Evolutionary conservation across 2,888 invertebrate genomes (phyloP), one percentile per base, ranked within the genome.

Genomic region (Oasisia sp.): DNA sequence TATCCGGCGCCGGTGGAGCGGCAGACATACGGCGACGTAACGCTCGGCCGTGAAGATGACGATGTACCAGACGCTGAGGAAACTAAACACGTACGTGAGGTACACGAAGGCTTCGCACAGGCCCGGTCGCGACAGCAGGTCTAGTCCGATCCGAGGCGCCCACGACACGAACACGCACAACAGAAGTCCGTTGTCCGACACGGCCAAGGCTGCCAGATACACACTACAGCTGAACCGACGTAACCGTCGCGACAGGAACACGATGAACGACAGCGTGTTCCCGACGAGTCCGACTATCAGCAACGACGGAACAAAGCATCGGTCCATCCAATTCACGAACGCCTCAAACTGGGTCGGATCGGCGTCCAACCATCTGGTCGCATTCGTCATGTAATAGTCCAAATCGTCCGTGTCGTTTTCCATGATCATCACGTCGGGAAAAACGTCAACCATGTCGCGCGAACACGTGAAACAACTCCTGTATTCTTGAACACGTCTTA

Each of bases 181-280:
- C 89, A 93, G 91, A 89, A 92, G 93, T 8, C 92, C 91, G n/a
- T 89, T 89, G 58, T 93, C 92, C 32, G 93, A 92, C 32, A 93
- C 56, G 45, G 89, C 38, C 90, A 93, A 44, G 11, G 93, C 93
- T 12, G 93, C 93, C 74, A 93, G 74, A 50, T 93, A 93, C 7
- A 93, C 89, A 89, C 92, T 92, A 0, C 98, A 98, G 0, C 98
- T 98, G n/a, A 98, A 97, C 91, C 97, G 97, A 38, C 97, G 97
- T 92, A 98, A 96, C 94, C 98, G 98, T 44, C 98, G 98, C 91
- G 97, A 97, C 94, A 97, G 97, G 95, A 98, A 98, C 0, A 98
- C 98, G 94, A 97, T 89, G 91, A 91, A 91, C 14, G 89, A 58
- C 27, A 92, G 90, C 97, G 32, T 96, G 95, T 98, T 98, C 11